These are phyloP conservation scores for Noctilio leporinus DNA, from an alignment of 2,113 vertebrate genomes.

Conservation along the genomic window DNA sequence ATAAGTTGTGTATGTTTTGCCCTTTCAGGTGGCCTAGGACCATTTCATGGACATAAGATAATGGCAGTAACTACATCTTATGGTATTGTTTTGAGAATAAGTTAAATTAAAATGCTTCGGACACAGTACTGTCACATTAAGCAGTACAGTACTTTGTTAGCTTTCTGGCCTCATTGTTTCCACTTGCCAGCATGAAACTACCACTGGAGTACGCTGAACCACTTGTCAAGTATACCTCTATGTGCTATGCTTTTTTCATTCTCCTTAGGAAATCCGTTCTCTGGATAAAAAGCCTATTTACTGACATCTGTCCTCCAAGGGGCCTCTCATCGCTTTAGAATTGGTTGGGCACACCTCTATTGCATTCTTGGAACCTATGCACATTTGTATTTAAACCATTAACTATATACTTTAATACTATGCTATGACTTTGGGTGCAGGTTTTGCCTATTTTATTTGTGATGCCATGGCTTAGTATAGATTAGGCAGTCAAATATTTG, in stretches of 20 bases:
- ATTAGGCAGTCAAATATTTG: conserved; percentile 25
- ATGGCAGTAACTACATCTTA: background rate
- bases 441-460: conserved; percentile 2
- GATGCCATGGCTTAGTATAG: background rate
- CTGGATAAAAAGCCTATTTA: background rate
- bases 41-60: background rate
- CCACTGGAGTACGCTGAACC: background rate
- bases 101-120: background rate
- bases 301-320: background rate
- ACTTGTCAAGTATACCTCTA: background rate
- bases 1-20: background rate
- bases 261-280: background rate
- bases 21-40: background rate
- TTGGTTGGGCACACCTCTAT: background rate
- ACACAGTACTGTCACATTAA: background rate
- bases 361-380: background rate
- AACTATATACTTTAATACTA: background rate
- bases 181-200: background rate
- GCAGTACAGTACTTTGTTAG: background rate
- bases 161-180: conserved; percentile 1
- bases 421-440: background rate
- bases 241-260: background rate
- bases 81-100: background rate
- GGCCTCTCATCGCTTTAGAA: background rate
- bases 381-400: conserved; percentile 1